phyloP scores from a whole-genome alignment of 1,140 invertebrate species.

The Drosophila sproati region DNA sequence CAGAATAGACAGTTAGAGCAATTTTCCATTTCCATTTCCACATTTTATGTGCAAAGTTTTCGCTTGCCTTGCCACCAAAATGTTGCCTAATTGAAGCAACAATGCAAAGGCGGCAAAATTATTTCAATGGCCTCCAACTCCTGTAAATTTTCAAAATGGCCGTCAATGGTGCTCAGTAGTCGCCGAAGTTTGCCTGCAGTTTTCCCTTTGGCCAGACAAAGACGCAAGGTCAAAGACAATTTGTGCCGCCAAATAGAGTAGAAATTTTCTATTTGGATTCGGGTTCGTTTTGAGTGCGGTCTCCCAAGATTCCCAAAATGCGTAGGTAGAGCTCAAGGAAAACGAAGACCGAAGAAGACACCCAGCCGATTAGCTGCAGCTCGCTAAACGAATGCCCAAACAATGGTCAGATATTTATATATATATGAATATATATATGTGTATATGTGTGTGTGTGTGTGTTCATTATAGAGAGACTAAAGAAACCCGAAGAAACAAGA shows the following conservation, averaged over 20 bases:
- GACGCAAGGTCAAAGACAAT: conserved; percentile 76
- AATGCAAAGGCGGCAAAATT: conserved; percentile 75
- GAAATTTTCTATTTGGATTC: conserved; percentile 43
- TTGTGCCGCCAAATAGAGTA: conserved; percentile 67
- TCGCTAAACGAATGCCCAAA: conserved; percentile 51
- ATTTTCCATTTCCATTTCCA: conserved; percentile 54
- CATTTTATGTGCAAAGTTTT: conserved; percentile 72
- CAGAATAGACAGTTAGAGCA: conserved; percentile 31
- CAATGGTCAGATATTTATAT: conserved; percentile 25
- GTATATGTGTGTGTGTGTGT: not conserved
- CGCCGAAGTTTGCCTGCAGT: conserved; percentile 1
- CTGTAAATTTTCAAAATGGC: conserved; percentile 52
- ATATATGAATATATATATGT: not conserved
- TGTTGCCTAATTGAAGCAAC: conserved; percentile 63
- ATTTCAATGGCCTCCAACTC: conserved; percentile 52
- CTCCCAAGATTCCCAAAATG: conserved; percentile 25
- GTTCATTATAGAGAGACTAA: not conserved
- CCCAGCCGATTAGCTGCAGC: conserved; percentile 46
- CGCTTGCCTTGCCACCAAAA: conserved; percentile 18
- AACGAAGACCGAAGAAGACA: not conserved
- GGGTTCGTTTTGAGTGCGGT: conserved; percentile 9
- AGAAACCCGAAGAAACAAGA: conserved; percentile 51
- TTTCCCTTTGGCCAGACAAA: conserved; percentile 16
- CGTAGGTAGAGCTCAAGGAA: conserved; percentile 35
- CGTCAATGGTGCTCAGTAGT: conserved; percentile 7